Evolutionary conservation across 2,797 vertebrate species (phyloP).

Genomic region (Miichthys miiuy): DNA sequence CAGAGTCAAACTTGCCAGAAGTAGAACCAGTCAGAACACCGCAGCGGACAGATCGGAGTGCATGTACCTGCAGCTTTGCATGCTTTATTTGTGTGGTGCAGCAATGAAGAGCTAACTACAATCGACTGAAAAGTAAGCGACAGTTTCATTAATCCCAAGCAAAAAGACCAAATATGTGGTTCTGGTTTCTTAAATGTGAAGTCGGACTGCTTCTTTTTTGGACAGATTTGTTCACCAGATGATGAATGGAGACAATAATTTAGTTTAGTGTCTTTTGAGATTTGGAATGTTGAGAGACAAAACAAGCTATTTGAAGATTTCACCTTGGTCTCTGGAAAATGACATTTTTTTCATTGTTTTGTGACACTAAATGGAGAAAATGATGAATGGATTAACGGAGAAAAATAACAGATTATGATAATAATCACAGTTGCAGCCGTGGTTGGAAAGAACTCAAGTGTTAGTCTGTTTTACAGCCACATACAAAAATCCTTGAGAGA

Average conservation of each 20-base stretch:
- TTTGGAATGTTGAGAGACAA: background rate
- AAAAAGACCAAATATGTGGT: background rate
- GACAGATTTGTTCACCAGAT: background rate
- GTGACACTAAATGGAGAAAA: background rate
- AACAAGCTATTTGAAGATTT: background rate
- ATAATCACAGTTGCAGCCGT: background rate
- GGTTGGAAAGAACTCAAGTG: background rate
- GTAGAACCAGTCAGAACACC: conserved; percentile 14
- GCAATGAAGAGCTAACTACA: background rate
- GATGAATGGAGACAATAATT: background rate
- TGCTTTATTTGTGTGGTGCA: conserved; percentile 3
- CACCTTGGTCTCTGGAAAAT: background rate
- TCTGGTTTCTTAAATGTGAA: background rate
- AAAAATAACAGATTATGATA: background rate
- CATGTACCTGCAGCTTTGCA: conserved; percentile 1
- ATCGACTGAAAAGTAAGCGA: background rate
- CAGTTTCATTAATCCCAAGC: background rate
- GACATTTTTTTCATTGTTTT: background rate
- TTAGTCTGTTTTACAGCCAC: background rate
- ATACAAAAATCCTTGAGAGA: conserved; percentile 1
- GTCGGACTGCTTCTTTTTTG: background rate
- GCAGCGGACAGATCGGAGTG: background rate
- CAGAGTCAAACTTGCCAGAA: conserved; percentile 31
- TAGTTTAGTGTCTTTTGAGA: background rate
- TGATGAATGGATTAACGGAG: background rate